Percentiles rank a stretch among this genome's conserved stretches.
phyloP scores from a whole-genome alignment of 2,797 vertebrate genomes.

The Eleutherodactylus coqui region DNA sequence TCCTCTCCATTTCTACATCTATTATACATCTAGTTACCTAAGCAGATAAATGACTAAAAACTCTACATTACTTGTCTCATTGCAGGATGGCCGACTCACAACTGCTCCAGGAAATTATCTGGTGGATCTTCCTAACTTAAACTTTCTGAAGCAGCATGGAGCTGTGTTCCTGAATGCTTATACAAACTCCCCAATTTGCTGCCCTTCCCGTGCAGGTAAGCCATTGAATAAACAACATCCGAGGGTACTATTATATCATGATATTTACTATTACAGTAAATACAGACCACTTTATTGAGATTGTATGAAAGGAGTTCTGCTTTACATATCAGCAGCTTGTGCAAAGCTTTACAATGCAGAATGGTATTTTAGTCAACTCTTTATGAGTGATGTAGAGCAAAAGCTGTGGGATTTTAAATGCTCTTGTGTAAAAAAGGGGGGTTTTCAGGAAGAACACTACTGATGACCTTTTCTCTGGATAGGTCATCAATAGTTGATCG shows the following conservation, averaged over 20 bases:
- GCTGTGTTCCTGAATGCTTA: slow-evolving; percentile 89
- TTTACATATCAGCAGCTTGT: background rate
- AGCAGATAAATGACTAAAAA: background rate
- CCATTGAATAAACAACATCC: background rate
- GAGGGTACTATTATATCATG: background rate
- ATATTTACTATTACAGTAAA: background rate
- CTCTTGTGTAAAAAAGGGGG: no score
- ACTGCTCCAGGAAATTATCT: slow-evolving; percentile 84
- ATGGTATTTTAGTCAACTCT: background rate
- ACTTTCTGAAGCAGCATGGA: slow-evolving; percentile 83
- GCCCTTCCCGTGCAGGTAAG: slow-evolving; percentile 96
- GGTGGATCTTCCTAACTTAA: slow-evolving; percentile 86
- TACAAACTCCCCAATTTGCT: slow-evolving; percentile 96
- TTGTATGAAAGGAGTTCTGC: background rate
- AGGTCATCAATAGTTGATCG: no score
- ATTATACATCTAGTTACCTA: background rate
- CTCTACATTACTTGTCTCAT: background rate
- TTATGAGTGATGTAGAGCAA: no score
- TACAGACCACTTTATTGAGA: background rate
- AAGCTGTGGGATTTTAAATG: no score
- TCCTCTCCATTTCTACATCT: no score
- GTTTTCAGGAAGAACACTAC: no score
- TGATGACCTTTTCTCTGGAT: no score
- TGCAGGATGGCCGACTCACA: slow-evolving; percentile 91
- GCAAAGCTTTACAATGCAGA: background rate